Percentiles rank a stretch among this genome's conserved stretches.
Evolutionary conservation across 1,140 invertebrate species (phyloP).

Genomic region (Drosophila nikananu): DNA sequence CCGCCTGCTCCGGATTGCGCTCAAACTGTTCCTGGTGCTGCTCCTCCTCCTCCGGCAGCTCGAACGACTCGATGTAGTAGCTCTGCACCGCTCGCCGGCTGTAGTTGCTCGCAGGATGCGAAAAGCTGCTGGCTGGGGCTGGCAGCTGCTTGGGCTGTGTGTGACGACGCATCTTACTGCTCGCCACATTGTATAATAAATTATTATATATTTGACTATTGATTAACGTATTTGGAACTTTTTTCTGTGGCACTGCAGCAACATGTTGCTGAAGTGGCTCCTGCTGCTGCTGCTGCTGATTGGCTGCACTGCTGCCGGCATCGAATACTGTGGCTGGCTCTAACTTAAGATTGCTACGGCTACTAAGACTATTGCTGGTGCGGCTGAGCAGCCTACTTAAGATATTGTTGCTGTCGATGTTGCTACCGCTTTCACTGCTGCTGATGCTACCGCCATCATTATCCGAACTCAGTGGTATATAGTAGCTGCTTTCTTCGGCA

Average conservation of each 20-base stretch:
- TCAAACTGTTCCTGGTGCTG: slow-evolving; percentile 3
- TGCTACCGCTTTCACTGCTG: slow-evolving; percentile 41
- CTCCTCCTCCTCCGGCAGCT: slow-evolving; percentile 55
- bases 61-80: slow-evolving; percentile 75
- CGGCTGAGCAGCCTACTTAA: slow-evolving; percentile 68
- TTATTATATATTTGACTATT: slow-evolving; percentile 84
- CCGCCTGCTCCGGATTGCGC: slow-evolving; percentile 57
- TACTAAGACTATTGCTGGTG: slow-evolving; percentile 79
- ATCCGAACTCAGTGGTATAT: slow-evolving; percentile 69
- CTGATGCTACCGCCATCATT: slow-evolving; percentile 63
- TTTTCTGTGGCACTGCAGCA: slow-evolving; percentile 52
- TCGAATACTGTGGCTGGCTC: slow-evolving; percentile 77
- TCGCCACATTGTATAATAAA: slow-evolving; percentile 73
- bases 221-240: slow-evolving; percentile 84
- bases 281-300: slow-evolving; percentile 37
- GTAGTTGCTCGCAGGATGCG: slow-evolving; percentile 22
- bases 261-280: slow-evolving; percentile 35
- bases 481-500: slow-evolving; percentile 72
- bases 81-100: slow-evolving; percentile 36
- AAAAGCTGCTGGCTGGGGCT: slow-evolving; percentile 30
- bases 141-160: slow-evolving; percentile 35
- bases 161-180: slow-evolving; percentile 51
- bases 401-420: slow-evolving; percentile 66
- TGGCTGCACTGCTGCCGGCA: slow-evolving; percentile 55
- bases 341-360: slow-evolving; percentile 72